These are phyloP conservation scores for Elgonia sp. DNA, from an alignment of 2,888 invertebrate species.

Conservation along the genomic window DNA sequence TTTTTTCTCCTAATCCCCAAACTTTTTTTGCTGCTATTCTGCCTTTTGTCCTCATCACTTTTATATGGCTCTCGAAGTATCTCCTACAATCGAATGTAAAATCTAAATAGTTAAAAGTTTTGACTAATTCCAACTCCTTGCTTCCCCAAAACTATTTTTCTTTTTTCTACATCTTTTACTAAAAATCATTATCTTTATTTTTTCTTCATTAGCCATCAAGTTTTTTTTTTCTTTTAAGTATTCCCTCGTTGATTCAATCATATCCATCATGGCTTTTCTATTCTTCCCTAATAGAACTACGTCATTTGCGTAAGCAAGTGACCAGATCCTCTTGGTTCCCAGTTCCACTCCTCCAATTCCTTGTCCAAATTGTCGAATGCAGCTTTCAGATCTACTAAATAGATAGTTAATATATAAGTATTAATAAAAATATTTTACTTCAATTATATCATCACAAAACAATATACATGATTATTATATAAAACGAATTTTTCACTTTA, in stretches of 20 bases:
- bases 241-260: not conserved
- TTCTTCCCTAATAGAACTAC: too few species aligned
- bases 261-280: too few species aligned
- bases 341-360: too few species aligned
- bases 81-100: not conserved
- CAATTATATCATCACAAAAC: too few species aligned
- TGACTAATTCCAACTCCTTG: not conserved
- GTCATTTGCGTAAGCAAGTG: too few species aligned
- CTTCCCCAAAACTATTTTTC: not conserved
- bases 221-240: not conserved
- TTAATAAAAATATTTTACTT: too few species aligned
- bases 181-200: slow-evolving; percentile 6
- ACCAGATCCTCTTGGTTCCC: too few species aligned
- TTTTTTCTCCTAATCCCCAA: slow-evolving; percentile 5
- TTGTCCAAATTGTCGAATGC: too few species aligned
- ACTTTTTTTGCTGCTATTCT: slow-evolving; percentile 23
- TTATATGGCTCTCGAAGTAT: slow-evolving; percentile 23
- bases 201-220: not conserved
- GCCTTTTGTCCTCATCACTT: slow-evolving; percentile 43
- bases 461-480: too few species aligned
- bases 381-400: too few species aligned
- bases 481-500: too few species aligned
- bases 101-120: not conserved
- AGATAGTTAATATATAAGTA: too few species aligned
- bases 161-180: not conserved